These are phyloP conservation scores for Martes martes DNA, from an alignment of 2,113 vertebrate species.

Conservation along the genomic window DNA sequence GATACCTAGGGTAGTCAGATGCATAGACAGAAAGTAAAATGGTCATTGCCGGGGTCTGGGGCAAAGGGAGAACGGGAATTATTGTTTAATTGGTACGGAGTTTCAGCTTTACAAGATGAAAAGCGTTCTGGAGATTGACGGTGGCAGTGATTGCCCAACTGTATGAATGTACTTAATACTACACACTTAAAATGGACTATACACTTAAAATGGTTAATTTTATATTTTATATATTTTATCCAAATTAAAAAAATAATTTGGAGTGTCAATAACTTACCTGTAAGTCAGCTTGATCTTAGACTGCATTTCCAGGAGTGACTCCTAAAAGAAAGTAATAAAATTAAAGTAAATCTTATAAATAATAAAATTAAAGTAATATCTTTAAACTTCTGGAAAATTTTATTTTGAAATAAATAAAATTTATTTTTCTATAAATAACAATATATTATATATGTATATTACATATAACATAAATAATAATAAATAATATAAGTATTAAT, in stretches of 20 bases:
- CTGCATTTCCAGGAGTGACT: neutral
- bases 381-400: too few relatives aligned
- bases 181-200: neutral
- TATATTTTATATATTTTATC: neutral
- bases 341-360: too few relatives aligned
- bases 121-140: neutral
- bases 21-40: neutral
- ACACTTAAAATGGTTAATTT: neutral
- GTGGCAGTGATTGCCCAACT: neutral
- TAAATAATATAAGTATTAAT: too few relatives aligned
- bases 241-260: neutral
- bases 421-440: too few relatives aligned
- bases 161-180: neutral
- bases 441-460: too few relatives aligned
- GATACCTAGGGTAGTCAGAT: neutral
- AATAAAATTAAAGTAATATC: too few relatives aligned
- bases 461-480: too few relatives aligned
- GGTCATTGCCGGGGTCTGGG: neutral
- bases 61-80: neutral
- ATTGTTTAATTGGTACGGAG: neutral
- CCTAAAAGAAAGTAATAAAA: neutral
- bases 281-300: neutral
- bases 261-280: neutral
- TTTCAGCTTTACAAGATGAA: neutral
- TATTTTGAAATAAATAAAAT: too few relatives aligned